Evolutionary conservation across 37 sponge, comb jelly and placozoan species (phyloP).

Genomic region (Eunapius fragilis): DNA sequence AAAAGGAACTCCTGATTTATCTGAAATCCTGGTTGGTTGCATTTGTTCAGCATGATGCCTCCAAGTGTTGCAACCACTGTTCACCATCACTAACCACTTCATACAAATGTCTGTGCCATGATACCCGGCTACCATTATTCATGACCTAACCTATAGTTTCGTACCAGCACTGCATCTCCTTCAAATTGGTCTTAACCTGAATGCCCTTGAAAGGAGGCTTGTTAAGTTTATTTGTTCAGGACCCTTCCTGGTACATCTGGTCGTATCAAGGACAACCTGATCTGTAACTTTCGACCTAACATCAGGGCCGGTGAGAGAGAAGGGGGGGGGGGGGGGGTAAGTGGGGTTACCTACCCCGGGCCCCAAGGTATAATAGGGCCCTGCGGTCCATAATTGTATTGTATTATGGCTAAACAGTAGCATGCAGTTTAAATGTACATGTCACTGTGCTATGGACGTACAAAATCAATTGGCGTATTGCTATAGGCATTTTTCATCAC

Average conservation of each 20-base stretch:
- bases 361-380: too few relatives aligned
- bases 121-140: slow-evolving; percentile 1
- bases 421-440: too few relatives aligned
- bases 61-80: neutral
- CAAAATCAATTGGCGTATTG: too few relatives aligned
- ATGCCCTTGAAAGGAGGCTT: neutral
- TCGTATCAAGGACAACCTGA: neutral
- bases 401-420: too few relatives aligned
- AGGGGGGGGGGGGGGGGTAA: too few relatives aligned
- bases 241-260: neutral
- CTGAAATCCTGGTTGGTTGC: too few relatives aligned
- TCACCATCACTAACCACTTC: neutral
- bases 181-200: neutral
- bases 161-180: neutral
- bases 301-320: neutral
- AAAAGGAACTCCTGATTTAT: too few relatives aligned
- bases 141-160: neutral
- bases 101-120: neutral
- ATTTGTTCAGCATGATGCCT: neutral
- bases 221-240: neutral
- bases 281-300: neutral
- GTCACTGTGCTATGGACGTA: too few relatives aligned
- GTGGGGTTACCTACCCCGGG: too few relatives aligned
- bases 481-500: too few relatives aligned
- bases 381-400: too few relatives aligned